phyloP scores from a whole-genome alignment of 64 coral and sea anemone species.

The Pocillopora damicornis region DNA sequence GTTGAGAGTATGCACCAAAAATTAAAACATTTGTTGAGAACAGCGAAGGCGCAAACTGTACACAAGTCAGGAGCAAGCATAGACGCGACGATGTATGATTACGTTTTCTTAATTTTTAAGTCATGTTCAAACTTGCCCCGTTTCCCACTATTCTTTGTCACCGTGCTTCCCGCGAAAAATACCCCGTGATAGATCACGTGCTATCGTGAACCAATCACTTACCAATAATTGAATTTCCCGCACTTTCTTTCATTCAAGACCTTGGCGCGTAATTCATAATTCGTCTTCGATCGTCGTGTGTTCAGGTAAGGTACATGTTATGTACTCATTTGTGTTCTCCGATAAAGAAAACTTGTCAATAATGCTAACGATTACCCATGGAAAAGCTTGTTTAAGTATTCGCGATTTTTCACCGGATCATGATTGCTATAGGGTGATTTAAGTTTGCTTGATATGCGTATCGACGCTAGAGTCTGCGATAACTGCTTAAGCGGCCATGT shows the following conservation, averaged over 20 bases:
- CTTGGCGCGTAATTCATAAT: slow-evolving; percentile 70
- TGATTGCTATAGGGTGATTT: background rate
- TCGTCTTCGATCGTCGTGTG: background rate
- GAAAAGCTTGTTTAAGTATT: background rate
- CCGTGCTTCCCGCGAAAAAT: slow-evolving; percentile 27
- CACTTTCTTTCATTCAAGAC: slow-evolving; percentile 25
- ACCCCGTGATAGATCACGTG: slow-evolving; percentile 51
- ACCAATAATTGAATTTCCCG: slow-evolving; percentile 47
- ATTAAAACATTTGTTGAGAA: too few relatives aligned
- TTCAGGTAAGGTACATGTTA: slow-evolving; percentile 13
- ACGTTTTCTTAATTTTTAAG: background rate
- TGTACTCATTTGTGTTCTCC: background rate
- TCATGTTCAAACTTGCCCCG: slow-evolving; percentile 48
- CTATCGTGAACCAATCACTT: slow-evolving; percentile 2
- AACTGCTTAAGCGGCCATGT: slow-evolving; percentile 10
- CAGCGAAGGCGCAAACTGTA: too few relatives aligned
- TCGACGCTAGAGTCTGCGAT: background rate
- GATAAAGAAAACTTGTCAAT: background rate
- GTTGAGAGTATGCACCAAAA: too few relatives aligned
- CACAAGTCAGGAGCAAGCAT: too few relatives aligned
- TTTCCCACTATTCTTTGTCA: background rate
- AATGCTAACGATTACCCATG: too few relatives aligned
- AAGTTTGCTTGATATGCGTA: background rate
- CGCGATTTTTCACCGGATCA: background rate
- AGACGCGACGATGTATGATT: background rate